Evolutionary conservation across 2,113 vertebrate species (phyloP).

Genomic region (Nesoenas mayeri): DNA sequence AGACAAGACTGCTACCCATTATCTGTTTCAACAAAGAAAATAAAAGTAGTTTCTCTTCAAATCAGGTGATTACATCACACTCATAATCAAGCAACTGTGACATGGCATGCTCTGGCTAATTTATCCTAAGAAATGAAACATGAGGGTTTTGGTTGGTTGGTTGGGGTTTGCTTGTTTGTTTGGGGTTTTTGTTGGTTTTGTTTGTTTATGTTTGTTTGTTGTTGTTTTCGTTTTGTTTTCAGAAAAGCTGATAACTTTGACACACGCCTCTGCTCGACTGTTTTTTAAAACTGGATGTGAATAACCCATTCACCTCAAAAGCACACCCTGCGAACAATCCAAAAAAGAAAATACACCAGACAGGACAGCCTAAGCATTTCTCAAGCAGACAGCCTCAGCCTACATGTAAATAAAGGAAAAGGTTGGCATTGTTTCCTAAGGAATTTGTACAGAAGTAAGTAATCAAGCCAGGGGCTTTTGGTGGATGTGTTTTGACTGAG

Average conservation of each 20-base stretch:
- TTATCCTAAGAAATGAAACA: neutral
- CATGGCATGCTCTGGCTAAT: neutral
- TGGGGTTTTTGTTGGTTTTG: no score
- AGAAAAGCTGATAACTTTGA: neutral
- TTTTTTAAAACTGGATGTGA: neutral
- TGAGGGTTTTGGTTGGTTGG: neutral
- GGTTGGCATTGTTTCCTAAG: neutral
- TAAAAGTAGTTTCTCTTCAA: neutral
- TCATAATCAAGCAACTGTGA: neutral
- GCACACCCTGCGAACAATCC: neutral
- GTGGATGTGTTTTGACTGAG: neutral
- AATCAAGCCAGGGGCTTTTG: neutral
- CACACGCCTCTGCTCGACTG: neutral
- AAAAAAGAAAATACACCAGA: neutral
- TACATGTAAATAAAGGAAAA: neutral
- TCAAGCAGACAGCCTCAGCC: neutral
- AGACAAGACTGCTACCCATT: neutral
- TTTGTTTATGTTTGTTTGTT: no score
- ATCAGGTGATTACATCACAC: neutral
- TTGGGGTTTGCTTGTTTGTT: no score
- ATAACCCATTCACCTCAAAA: neutral
- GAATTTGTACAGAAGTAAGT: neutral
- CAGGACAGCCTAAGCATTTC: neutral
- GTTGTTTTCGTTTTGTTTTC: neutral
- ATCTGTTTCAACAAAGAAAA: neutral